Evolutionary conservation across 2,797 vertebrate genomes (phyloP).

Genomic region (Molossus molossus): DNA sequence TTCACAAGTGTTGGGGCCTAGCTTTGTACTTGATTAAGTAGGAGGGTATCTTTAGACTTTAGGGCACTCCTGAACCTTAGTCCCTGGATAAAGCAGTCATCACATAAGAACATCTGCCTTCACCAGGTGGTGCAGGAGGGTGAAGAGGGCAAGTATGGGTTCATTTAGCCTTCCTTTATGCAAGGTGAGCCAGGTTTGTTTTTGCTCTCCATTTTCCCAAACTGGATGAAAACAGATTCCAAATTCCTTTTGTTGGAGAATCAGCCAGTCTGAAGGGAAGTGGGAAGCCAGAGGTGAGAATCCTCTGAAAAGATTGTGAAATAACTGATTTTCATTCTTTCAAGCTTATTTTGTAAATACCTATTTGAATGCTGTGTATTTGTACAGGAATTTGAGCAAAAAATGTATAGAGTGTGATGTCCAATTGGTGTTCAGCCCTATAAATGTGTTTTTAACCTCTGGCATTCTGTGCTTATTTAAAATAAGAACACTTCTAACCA

Average conservation of each 20-base stretch:
- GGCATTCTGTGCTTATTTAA: slow-evolving; percentile 92
- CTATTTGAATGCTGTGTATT: slow-evolving; percentile 97
- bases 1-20: neutral
- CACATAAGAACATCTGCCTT: slow-evolving; percentile 72
- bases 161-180: slow-evolving; percentile 73
- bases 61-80: slow-evolving; percentile 55
- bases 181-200: slow-evolving; percentile 59
- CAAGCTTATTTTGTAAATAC: slow-evolving; percentile 95
- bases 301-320: slow-evolving; percentile 89
- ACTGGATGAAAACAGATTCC: slow-evolving; percentile 77
- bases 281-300: slow-evolving; percentile 87
- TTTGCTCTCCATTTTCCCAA: slow-evolving; percentile 75
- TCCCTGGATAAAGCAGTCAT: slow-evolving; percentile 70
- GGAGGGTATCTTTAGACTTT: slow-evolving; percentile 17
- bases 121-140: slow-evolving; percentile 37
- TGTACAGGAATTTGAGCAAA: slow-evolving; percentile 98
- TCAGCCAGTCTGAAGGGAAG: slow-evolving; percentile 87
- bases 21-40: slow-evolving; percentile 37
- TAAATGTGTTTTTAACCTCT: slow-evolving; percentile 95
- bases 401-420: slow-evolving; percentile 97
- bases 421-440: slow-evolving; percentile 95
- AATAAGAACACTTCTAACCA: slow-evolving; percentile 90
- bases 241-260: slow-evolving; percentile 84
- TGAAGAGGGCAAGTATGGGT: slow-evolving; percentile 62
- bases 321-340: slow-evolving; percentile 89